These are phyloP conservation scores for Tautogolabrus adspersus DNA, from an alignment of 2,113 vertebrate species.

Conservation along the genomic window DNA sequence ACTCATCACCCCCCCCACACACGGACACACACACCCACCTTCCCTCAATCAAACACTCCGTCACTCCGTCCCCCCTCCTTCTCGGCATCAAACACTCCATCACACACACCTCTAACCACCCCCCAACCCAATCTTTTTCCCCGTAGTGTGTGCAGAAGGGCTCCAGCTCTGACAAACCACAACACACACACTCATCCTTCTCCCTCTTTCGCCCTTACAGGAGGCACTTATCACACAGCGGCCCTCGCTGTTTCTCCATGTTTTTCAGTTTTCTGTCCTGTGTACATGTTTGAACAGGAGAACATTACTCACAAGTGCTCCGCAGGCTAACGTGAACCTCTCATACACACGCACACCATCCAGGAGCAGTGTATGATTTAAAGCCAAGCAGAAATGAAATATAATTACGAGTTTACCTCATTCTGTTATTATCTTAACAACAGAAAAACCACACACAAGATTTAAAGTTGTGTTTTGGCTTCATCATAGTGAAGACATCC, in stretches of 20 bases:
- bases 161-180: constrained; percentile 50
- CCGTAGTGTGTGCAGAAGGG: constrained; percentile 16
- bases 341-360: not conserved
- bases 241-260: not conserved
- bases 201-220: constrained; percentile 41
- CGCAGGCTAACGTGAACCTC: not conserved
- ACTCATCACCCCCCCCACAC: constrained; percentile 81
- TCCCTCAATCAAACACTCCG: constrained; percentile 60
- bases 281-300: not conserved
- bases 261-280: not conserved
- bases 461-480: too few species aligned
- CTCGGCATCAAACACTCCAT: constrained; percentile 64
- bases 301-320: not conserved
- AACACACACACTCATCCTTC: constrained; percentile 61
- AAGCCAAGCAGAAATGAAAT: too few species aligned
- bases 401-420: too few species aligned
- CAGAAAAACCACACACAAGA: too few species aligned
- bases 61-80: constrained; percentile 48
- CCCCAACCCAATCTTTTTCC: constrained; percentile 9
- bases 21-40: too few species aligned
- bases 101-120: constrained; percentile 31
- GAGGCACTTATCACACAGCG: constrained; percentile 46
- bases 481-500: too few species aligned
- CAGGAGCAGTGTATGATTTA: not conserved
- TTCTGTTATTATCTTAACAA: too few species aligned